phyloP scores from a whole-genome alignment of 2,113 vertebrate species.

The Heterotilapia buettikoferi region DNA sequence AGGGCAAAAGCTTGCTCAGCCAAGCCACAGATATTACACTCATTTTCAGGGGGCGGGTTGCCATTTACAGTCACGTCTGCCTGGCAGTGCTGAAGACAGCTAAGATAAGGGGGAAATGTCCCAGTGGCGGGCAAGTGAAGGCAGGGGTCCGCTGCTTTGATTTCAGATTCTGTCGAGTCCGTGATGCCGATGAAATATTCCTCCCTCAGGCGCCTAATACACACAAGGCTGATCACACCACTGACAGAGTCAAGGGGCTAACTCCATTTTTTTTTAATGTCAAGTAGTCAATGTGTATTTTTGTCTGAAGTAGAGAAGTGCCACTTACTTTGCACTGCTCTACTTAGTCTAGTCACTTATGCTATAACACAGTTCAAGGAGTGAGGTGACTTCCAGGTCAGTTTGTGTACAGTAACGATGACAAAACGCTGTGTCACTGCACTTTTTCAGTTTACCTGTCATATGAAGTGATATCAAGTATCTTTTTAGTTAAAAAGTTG shows the following conservation, averaged over 20 bases:
- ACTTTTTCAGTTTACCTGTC: background rate
- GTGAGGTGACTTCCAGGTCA: background rate
- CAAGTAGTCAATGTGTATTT: background rate
- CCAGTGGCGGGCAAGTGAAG: slow-evolving; percentile 17
- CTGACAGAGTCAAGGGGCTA: background rate
- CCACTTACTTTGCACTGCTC: background rate
- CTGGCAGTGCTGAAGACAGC: slow-evolving; percentile 21
- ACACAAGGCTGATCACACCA: slow-evolving; percentile 1
- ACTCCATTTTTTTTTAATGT: background rate
- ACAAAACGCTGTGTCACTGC: background rate
- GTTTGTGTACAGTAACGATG: background rate
- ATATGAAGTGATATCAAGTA: background rate
- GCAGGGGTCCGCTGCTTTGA: slow-evolving; percentile 28
- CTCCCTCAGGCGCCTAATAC: background rate
- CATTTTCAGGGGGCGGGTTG: slow-evolving; percentile 28
- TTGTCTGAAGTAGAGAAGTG: background rate
- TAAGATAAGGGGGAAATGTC: slow-evolving; percentile 30
- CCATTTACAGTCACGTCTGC: slow-evolving; percentile 33
- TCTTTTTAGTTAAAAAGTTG: background rate
- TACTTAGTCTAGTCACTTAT: background rate
- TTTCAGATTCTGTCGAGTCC: slow-evolving; percentile 38
- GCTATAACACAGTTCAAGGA: background rate
- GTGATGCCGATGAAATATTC: slow-evolving; percentile 12
- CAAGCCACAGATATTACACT: slow-evolving; percentile 41
- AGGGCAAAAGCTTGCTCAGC: slow-evolving; percentile 21